Percentiles rank a stretch among this genome's conserved stretches.
phyloP scores from a whole-genome alignment of 2,888 invertebrate species.

The Eustalomyia histrio region DNA sequence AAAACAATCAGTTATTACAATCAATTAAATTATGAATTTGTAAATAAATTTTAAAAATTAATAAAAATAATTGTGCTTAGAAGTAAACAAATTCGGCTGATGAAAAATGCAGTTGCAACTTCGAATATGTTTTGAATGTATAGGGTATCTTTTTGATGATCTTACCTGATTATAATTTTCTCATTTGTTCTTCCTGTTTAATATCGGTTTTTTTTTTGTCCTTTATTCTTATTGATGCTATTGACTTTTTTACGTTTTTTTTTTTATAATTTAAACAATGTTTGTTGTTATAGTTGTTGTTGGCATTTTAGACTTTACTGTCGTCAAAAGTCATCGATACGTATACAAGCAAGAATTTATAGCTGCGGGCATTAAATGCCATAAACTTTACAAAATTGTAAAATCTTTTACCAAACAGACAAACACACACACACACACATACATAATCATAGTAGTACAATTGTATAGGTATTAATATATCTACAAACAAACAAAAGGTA shows the following conservation, averaged over 20 bases:
- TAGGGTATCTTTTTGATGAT: background rate
- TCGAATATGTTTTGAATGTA: no score
- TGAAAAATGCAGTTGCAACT: no score
- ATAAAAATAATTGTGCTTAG: no score
- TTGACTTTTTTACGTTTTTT: slow-evolving; percentile 13
- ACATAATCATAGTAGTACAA: background rate
- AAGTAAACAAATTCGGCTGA: no score
- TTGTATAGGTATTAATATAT: background rate
- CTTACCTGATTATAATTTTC: background rate
- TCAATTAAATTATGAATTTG: no score
- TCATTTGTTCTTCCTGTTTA: background rate
- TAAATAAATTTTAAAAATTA: no score
- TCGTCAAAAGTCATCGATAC: slow-evolving; percentile 49
- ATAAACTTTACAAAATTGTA: slow-evolving; percentile 46
- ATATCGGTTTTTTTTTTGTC: background rate
- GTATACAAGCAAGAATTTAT: slow-evolving; percentile 41
- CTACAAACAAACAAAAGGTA: background rate
- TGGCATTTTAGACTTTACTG: slow-evolving; percentile 31
- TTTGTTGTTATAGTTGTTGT: slow-evolving; percentile 2
- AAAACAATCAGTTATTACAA: no score
- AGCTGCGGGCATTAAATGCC: slow-evolving; percentile 48
- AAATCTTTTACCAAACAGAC: slow-evolving; percentile 32
- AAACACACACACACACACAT: background rate
- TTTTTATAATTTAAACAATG: slow-evolving; percentile 12
- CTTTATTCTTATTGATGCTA: background rate